Evolutionary conservation across 1,140 invertebrate genomes (phyloP).

Genomic region (Ceratosolen solmsi): DNA sequence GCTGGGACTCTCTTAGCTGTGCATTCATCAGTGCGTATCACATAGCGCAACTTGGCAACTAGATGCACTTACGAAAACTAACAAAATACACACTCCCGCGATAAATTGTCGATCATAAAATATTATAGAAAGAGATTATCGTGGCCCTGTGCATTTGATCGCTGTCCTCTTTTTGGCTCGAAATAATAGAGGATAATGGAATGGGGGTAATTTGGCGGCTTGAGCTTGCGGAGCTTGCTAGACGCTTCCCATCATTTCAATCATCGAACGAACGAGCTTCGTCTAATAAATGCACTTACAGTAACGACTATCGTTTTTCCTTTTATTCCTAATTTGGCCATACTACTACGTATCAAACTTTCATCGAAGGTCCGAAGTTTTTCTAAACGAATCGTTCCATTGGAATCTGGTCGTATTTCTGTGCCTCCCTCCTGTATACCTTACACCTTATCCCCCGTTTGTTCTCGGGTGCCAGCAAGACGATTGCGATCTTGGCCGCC

Average conservation of each 20-base stretch:
- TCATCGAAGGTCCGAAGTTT: constrained; percentile 7
- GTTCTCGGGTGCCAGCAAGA: not conserved
- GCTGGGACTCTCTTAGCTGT: not conserved
- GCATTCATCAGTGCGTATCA: not conserved
- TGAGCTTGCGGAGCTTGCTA: too few species aligned
- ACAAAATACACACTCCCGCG: constrained; percentile 41
- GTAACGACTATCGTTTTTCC: too few species aligned
- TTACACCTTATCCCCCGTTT: not conserved
- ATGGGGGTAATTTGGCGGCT: not conserved
- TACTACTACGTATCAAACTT: too few species aligned
- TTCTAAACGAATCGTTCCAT: constrained; percentile 17
- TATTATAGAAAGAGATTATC: constrained; percentile 42
- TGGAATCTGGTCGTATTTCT: constrained; percentile 7
- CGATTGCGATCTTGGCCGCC: constrained; percentile 45
- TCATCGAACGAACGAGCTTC: too few species aligned
- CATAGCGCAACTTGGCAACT: not conserved
- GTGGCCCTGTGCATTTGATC: not conserved
- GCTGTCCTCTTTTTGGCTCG: not conserved
- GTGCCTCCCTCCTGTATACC: not conserved
- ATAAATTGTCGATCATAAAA: constrained; percentile 49
- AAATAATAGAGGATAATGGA: too few species aligned
- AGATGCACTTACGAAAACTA: constrained; percentile 49
- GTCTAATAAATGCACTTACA: too few species aligned
- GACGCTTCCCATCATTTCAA: too few species aligned
- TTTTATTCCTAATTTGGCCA: too few species aligned